Base-by-base conservation (phyloP, 2,797 vertebrate genomes). In the Gymnopithys bicolor region DNA sequence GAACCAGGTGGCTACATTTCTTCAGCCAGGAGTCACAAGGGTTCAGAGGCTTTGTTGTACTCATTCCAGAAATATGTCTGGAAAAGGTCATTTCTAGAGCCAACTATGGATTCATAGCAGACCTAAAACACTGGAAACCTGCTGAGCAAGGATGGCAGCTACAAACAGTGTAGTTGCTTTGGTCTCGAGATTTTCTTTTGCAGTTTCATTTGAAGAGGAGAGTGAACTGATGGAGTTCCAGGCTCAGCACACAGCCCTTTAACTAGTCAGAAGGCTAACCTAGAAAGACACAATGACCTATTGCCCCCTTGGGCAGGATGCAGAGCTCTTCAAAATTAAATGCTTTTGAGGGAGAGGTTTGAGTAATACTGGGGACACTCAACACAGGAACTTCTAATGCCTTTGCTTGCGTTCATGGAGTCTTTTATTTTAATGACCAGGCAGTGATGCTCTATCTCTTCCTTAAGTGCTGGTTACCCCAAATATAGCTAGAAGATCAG, bases 51-150 rank as follows among this genome's bases (percentile, higher is more conserved):
- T 83, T 80, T 59, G 13, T 37, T 75, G 21, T 12, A 66, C 48
- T 91, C 45, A 90, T 49, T 91, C 55, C 77, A 84, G 73, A 96
- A 90, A 71, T 37, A 86, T 41, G 73, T 76, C 83, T 84, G 66
- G 58, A 84, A 88, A 86, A 90, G 45, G 8, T 63, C 6, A 2
- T 81, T 93, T 88, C 62, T 79, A 93, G 87, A 88, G 80, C 24
- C 58, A 75, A 35, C 51, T 82, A 35, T 30, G 63, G 48, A 76
- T 25, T 84, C 74, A 78, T 52, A 94, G n/a, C 51, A 81, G 85
- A 81, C 55, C 58, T 88, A 87, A 88, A 89, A 82, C 45, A 45
- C 67, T 80, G 68, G 48, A 92, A 96, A 95, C 90, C 82, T 95
- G 83, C 66, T 90, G 85, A 79, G 67, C 87, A 84, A 81, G 93